Evolutionary conservation across 2,113 vertebrate genomes (phyloP), one percentile per base, ranked within the genome.

Genomic region (Meleagris gallopavo): DNA sequence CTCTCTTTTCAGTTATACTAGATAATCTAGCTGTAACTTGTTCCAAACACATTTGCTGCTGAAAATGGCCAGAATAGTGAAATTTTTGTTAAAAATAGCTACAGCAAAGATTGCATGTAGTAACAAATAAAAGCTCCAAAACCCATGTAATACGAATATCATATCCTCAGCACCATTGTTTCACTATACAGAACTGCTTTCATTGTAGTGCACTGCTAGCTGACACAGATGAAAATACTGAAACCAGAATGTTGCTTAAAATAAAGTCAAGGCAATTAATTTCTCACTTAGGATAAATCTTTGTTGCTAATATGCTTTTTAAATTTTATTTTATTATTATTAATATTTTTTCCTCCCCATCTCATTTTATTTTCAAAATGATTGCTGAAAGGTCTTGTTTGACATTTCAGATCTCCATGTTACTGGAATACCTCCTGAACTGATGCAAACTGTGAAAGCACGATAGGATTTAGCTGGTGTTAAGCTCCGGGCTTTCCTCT

Each of bases 21-120:
- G 7, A 43, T 65, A 36, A 29, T 67, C 29, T 6, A 55, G 2
- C 13, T 34, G 6, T 17, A 36, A 34, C 34, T 93, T 79, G 27
- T 64, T 19, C 58, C 69, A 85, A 69, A 86, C 70, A 88, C 19
- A 57, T 80, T 75, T 83, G 38, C 25, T 34, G 40, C 65, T 95
- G 38, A 48, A 89, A 45, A 82, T 79, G 61, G 81, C n/a, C 52
- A 76, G 66, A 14, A 4, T 29, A 52, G 69, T 88, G 55, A 32
- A 87, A 88, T 64, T 87, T 34, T 24, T 21, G 30, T 46, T 46
- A 46, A 46, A 19, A 46, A 46, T 46, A 10, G 46, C 46, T 46
- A 15, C 30, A 16, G 34, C 17, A 32, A 34, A 25, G 32, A 9
- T 27, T 10, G 69, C 22, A 17, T 19, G 16, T 4, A 29, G 32